Evolutionary conservation across 2,797 vertebrate genomes (phyloP).

Genomic region (Coracias cyanogaster): DNA sequence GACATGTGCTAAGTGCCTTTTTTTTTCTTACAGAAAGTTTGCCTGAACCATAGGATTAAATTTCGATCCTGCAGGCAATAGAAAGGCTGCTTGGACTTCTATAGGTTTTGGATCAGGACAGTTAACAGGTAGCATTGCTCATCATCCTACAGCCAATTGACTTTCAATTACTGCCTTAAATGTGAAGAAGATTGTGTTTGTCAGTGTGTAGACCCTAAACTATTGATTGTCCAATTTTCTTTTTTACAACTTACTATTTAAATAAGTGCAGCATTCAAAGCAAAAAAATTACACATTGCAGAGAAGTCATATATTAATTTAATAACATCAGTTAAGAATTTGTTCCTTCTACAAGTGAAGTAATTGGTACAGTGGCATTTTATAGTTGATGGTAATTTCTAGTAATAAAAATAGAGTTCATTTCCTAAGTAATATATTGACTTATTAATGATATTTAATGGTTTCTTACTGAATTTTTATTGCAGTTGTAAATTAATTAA

Average conservation of each 20-base stretch:
- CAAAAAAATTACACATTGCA: slow-evolving; percentile 48
- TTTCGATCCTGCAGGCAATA: background rate
- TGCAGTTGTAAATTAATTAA: slow-evolving; percentile 77
- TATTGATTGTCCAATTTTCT: slow-evolving; percentile 28
- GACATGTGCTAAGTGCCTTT: background rate
- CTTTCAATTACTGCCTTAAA: slow-evolving; percentile 39
- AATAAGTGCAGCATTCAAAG: background rate
- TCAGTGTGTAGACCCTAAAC: slow-evolving; percentile 11
- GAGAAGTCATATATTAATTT: slow-evolving; percentile 74
- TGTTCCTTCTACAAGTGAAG: slow-evolving; percentile 70
- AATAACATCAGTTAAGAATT: slow-evolving; percentile 75
- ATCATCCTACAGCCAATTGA: background rate
- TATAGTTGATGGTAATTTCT: slow-evolving; percentile 77
- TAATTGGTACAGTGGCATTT: slow-evolving; percentile 77
- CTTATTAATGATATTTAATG: slow-evolving; percentile 82
- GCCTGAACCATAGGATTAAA: background rate
- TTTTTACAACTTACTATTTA: slow-evolving; percentile 5
- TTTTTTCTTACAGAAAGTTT: background rate
- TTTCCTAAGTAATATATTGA: slow-evolving; percentile 80
- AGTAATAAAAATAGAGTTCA: slow-evolving; percentile 78
- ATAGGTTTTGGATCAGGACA: background rate
- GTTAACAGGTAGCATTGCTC: background rate
- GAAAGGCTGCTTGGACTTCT: background rate
- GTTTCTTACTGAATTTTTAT: slow-evolving; percentile 76
- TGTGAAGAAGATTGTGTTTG: slow-evolving; percentile 26